These are phyloP conservation scores for Meteorus cinctellus DNA, from an alignment of 2,888 invertebrate genomes.

Conservation along the genomic window DNA sequence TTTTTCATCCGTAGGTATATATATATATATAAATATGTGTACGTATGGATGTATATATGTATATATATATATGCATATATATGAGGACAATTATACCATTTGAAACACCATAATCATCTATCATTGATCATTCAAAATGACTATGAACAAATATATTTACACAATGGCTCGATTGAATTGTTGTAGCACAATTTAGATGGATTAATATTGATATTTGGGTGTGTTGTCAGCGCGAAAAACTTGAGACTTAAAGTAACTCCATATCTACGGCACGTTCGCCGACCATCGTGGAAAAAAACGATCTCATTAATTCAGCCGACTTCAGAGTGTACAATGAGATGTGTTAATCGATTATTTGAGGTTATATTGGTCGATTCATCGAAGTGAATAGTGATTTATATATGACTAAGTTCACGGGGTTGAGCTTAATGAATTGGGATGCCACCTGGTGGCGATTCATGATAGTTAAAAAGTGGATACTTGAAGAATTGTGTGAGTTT, in stretches of 20 bases:
- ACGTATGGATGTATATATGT: neutral
- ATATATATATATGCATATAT: neutral
- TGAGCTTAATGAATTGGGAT: neutral
- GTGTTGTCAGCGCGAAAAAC: slow-evolving; percentile 56
- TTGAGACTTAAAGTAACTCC: slow-evolving; percentile 59
- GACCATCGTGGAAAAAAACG: slow-evolving; percentile 63
- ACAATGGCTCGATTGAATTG: neutral
- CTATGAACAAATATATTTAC: slow-evolving; percentile 7
- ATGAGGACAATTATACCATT: neutral
- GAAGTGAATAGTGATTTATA: neutral
- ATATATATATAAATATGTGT: neutral
- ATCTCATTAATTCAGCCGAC: slow-evolving; percentile 27
- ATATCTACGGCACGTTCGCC: slow-evolving; percentile 66
- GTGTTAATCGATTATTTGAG: neutral
- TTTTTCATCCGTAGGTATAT: neutral
- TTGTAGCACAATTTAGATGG: neutral
- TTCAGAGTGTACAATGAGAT: slow-evolving; percentile 12
- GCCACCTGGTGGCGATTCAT: slow-evolving; percentile 16
- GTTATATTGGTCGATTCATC: slow-evolving; percentile 12
- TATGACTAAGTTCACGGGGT: slow-evolving; percentile 24
- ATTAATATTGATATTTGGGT: slow-evolving; percentile 35
- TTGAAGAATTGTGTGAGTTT: too few relatives aligned
- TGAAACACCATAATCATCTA: slow-evolving; percentile 1
- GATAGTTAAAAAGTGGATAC: too few relatives aligned
- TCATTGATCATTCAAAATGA: neutral